Evolutionary conservation across 2,888 invertebrate genomes (phyloP), one percentile per base, ranked within the genome.

Genomic region (Hyposoter didymator): DNA sequence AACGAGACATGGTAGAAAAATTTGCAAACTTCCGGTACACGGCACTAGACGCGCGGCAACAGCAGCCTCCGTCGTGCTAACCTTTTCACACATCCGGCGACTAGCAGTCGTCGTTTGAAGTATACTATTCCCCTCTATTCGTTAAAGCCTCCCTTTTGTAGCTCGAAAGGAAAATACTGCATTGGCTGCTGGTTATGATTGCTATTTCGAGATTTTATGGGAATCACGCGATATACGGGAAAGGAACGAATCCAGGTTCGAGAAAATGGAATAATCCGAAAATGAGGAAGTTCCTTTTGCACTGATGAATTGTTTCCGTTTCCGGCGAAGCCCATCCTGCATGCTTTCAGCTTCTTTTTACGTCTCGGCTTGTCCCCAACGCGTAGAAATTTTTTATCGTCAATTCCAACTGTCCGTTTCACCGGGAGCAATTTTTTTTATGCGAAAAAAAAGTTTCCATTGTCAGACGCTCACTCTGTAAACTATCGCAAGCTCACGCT

Each of bases 311-410:
- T n/a, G 49, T 52, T n/a, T 52, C 49, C 49, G 49, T n/a, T 8
- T 52, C 49, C 49, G 49, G 49, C n/a, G 49, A 52, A 52, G 49
- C 49, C 49, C 49, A 52, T 52, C 19, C 49, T 19, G 49, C n/a
- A 52, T 12, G 7, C 19, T 52, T 52, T 52, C n/a, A 5, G 3
- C 49, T 52, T 52, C 1, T 52, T 52, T 52, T n/a, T 52, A 52
- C n/a, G 39, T 10, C 39, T 39, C 39, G 7, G 7, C 39, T 39
- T 39, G 39, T 39, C 39, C 39, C 10, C 39, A 39, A 39, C 7
- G 8, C 10, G 8, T 10, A 39, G 10, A 10, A 39, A 39, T 10
- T 39, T 39, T 10, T 39, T 8, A 39, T 39, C 39, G 39, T 39
- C 7, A 39, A 39, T 8, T 10, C 39, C 39, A 35, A 35, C 4